Conservation (phyloP, 2,113 vertebrate genomes). For the Pelusios castaneus region DNA sequence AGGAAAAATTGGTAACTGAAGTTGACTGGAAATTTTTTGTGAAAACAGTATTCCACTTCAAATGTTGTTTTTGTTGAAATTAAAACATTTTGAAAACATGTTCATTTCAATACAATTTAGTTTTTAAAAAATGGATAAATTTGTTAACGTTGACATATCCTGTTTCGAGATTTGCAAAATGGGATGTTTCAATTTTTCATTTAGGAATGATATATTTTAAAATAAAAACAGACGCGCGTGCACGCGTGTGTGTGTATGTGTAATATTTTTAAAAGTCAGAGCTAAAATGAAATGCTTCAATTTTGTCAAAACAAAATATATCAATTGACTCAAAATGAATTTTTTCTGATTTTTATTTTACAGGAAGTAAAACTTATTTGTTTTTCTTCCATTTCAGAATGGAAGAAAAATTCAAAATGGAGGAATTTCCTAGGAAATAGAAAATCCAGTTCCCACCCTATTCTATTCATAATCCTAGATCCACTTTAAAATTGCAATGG, state of each 20-base stretch:
- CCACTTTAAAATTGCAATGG: not conserved
- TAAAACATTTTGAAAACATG: not conserved
- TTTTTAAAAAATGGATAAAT: not conserved
- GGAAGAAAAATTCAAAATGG: not conserved
- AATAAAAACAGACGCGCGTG: no score
- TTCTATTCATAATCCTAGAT: not conserved
- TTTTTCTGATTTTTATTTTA: not conserved
- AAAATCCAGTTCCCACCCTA: not conserved
- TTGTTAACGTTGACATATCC: not conserved
- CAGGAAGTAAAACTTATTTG: not conserved
- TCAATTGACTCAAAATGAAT: not conserved
- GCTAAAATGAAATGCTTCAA: not conserved
- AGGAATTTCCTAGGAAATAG: not conserved
- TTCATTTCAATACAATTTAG: not conserved
- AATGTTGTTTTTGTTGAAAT: not conserved
- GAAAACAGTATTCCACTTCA: not conserved
- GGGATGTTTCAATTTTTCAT: not conserved
- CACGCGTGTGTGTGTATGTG: not conserved
- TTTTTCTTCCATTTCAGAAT: not conserved
- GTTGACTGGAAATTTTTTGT: not conserved
- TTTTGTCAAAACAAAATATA: not conserved
- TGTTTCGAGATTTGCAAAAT: not conserved
- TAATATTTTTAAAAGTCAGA: not conserved
- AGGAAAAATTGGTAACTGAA: not conserved
- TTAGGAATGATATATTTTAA: not conserved